A percentile compares a stretch with the other conserved stretches of the same genome.
Conservation (phyloP, 2,888 invertebrate species). For the Drosophila acutilabella region DNA sequence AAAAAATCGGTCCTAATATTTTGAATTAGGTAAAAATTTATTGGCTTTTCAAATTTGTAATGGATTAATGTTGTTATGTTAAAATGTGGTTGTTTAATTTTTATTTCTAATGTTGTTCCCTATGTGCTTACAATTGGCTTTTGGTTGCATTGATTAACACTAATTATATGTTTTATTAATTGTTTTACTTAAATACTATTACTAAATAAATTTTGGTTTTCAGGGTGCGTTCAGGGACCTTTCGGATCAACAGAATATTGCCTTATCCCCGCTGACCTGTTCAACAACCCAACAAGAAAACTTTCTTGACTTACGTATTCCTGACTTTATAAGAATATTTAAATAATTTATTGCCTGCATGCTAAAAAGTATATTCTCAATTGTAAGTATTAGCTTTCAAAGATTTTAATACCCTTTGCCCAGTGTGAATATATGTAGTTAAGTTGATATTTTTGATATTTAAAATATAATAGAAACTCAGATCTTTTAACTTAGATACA, state of each 20-base stretch:
- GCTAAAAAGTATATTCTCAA: too few species aligned
- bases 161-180: neutral
- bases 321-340: too few species aligned
- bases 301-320: too few species aligned
- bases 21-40: slow-evolving; percentile 51
- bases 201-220: neutral
- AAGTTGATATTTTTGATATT: neutral
- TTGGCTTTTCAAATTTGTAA: neutral
- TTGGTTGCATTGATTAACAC: neutral
- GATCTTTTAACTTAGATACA: neutral
- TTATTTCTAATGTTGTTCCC: too few species aligned
- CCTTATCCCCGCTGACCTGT: neutral
- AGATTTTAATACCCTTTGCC: neutral
- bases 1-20: slow-evolving; percentile 35
- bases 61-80: neutral
- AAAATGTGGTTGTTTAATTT: neutral
- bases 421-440: neutral
- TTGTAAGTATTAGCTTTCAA: neutral
- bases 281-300: neutral
- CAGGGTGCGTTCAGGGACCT: neutral
- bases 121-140: too few species aligned
- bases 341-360: neutral
- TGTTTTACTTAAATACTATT: too few species aligned
- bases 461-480: neutral
- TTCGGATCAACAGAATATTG: neutral